Evolutionary conservation across 1,140 invertebrate genomes (phyloP).

Genomic region (Belonocnema kinseyi): DNA sequence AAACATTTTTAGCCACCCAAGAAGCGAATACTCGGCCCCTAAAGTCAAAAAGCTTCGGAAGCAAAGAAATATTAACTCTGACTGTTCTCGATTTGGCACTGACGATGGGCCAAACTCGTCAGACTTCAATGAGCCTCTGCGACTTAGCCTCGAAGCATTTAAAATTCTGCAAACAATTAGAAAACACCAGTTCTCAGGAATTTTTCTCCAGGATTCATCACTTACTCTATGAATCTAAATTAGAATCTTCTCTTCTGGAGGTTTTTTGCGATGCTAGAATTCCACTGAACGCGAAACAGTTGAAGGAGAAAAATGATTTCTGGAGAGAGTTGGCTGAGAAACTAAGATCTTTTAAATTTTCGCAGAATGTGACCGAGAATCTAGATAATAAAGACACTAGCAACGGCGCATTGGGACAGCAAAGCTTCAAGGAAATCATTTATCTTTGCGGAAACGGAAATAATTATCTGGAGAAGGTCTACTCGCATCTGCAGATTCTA

Average conservation of each 20-base stretch:
- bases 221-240: constrained; percentile 56
- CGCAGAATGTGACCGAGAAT: background rate
- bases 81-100: constrained; percentile 63
- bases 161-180: constrained; percentile 55
- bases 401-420: constrained; percentile 24
- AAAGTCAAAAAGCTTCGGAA: constrained; percentile 38
- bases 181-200: constrained; percentile 49
- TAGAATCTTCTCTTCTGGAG: constrained; percentile 44
- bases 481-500: constrained; percentile 58
- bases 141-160: constrained; percentile 64
- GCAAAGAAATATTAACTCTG: constrained; percentile 61
- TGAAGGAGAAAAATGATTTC: constrained; percentile 55
- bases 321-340: constrained; percentile 55
- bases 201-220: constrained; percentile 58
- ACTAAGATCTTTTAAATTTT: constrained; percentile 25
- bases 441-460: constrained; percentile 47
- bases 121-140: constrained; percentile 55
- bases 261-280: constrained; percentile 60
- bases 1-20: constrained; percentile 66
- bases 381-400: background rate
- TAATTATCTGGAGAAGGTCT: constrained; percentile 59
- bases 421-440: constrained; percentile 51
- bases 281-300: constrained; percentile 55
- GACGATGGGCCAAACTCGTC: constrained; percentile 52
- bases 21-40: constrained; percentile 54